Evolutionary conservation across 1,140 invertebrate genomes (phyloP), one percentile per base, ranked within the genome.

Genomic region (Potamilus streckersoni): DNA sequence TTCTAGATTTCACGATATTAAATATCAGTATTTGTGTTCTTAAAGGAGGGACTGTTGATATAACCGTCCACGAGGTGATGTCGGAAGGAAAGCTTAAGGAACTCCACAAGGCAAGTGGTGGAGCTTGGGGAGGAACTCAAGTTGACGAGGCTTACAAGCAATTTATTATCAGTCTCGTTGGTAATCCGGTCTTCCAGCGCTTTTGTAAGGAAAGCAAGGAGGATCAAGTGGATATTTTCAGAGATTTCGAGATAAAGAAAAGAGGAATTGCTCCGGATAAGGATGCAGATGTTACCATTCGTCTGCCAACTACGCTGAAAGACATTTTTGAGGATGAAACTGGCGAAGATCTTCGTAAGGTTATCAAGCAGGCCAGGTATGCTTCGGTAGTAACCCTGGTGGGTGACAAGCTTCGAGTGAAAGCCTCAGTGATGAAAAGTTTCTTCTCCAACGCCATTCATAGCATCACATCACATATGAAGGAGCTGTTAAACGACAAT

Each of bases 221-320:
- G 14, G 74, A 76, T 56, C 58, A 15, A 2, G 17, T 70, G 17
- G 67, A 71, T 16, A 38, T 76, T 1, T 17, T n/a, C 13, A 70
- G 74, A 38, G 60, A 70, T 20, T 76, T 71, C 19, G 74, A 76
- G 38, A 59, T 63, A 20, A 76, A 70, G 69, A 76, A 76, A 59
- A 58, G 74, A 38, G 62, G n/a, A 11, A 61, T 76, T 57, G 17
- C 38, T 20, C 15, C 5, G 17, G 60, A 70, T 20, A 23, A 15
- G 27, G 66, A 62, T 6, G 20, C 64, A 57, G 55, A 63, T 19
- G 56, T n/a, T 16, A 74, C 65, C 5, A 55, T 74, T 17, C 62
- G 49, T 8, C 8, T 74, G 12, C 73, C 73, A n/a, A 2, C 38
- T 49, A 62, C 4, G 11, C 56, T 74, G 23, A 58, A 16, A 23